Conservation (phyloP, 2,797 vertebrate species). For the Phrynocephalus forsythii region DNA sequence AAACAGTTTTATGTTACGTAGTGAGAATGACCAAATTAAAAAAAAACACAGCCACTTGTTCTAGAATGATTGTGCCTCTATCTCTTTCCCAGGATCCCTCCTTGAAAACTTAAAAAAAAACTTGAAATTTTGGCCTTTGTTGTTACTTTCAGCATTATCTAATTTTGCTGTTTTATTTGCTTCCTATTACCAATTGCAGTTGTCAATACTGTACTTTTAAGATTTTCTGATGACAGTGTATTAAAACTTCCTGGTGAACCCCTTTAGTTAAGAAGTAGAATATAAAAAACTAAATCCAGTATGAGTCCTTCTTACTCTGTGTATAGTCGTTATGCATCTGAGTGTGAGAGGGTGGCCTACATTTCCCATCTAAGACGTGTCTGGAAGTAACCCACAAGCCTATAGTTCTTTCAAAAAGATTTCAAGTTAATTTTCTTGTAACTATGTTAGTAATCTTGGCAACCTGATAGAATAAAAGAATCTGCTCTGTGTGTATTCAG, state of each 20-base stretch:
- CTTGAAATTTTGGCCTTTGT: not conserved
- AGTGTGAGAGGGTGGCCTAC: not conserved
- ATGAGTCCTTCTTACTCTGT: not conserved
- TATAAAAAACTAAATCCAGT: not conserved
- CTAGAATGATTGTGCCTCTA: not conserved
- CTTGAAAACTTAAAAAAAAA: not conserved
- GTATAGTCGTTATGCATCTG: no score
- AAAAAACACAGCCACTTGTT: no score
- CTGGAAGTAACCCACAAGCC: not conserved
- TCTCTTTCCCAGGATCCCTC: not conserved
- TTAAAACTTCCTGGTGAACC: not conserved
- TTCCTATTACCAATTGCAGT: slow-evolving; percentile 2
- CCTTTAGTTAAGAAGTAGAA: not conserved
- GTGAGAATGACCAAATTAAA: no score
- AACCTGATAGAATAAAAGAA: not conserved
- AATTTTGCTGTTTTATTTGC: not conserved
- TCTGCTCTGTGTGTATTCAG: not conserved
- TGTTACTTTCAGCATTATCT: not conserved
- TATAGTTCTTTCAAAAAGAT: not conserved
- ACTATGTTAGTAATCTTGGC: not conserved
- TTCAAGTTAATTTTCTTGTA: not conserved
- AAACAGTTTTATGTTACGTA: no score
- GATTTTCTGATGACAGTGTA: not conserved
- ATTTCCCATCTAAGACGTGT: no score
- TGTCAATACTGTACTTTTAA: not conserved